phyloP scores from a whole-genome alignment of 2,113 vertebrate genomes.

The Trichechus manatus region DNA sequence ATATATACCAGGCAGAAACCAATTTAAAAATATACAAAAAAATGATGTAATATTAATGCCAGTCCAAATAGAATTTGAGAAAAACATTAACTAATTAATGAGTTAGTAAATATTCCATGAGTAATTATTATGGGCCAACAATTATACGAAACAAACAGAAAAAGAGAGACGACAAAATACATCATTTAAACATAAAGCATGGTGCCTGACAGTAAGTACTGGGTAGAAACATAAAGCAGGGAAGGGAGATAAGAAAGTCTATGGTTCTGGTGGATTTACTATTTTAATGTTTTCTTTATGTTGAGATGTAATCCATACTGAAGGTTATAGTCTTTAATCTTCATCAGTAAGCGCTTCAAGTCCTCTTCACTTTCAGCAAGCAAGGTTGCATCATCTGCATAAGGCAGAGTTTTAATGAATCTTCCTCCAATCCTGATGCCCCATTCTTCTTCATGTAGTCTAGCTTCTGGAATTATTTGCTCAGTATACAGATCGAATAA shows the following conservation, averaged over 20 bases:
- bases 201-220: background rate
- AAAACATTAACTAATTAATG: background rate
- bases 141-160: background rate
- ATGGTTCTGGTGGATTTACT: background rate
- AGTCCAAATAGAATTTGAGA: background rate
- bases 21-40: background rate
- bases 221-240: background rate
- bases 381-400: no score
- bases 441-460: no score
- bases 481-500: no score
- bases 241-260: background rate
- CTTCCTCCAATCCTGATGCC: no score
- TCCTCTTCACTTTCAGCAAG: no score
- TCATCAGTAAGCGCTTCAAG: no score
- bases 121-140: background rate
- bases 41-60: background rate
- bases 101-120: background rate
- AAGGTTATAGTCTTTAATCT: no score
- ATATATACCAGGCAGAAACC: background rate
- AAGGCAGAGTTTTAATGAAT: no score
- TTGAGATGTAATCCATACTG: no score
- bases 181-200: background rate
- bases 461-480: no score
- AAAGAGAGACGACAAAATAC: background rate
- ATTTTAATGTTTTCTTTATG: no score